Conservation (phyloP, 2,888 invertebrate genomes). For the Furcula furcula region DNA sequence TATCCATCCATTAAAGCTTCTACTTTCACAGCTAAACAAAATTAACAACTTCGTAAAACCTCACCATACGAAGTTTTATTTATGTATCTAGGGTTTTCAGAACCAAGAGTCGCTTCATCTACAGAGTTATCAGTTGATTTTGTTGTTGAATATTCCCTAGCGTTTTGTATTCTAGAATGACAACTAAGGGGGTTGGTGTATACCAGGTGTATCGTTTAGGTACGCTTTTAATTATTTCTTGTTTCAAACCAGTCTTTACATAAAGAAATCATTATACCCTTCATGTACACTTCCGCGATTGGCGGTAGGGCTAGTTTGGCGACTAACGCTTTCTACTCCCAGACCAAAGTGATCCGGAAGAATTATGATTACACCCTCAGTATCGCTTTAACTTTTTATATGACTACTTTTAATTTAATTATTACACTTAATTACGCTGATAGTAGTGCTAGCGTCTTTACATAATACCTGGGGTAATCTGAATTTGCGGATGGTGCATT, state of each 20-base stretch:
- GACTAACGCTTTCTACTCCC: slow-evolving; percentile 60
- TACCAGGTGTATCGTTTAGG: too few relatives aligned
- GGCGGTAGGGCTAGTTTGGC: slow-evolving; percentile 49
- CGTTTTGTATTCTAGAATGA: too few relatives aligned
- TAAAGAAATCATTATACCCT: slow-evolving; percentile 65
- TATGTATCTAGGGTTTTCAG: too few relatives aligned
- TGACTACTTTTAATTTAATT: slow-evolving; percentile 15
- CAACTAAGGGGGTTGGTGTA: too few relatives aligned
- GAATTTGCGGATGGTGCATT: slow-evolving; percentile 8
- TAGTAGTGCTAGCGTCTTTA: slow-evolving; percentile 13
- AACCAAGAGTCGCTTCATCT: too few relatives aligned
- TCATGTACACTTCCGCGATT: slow-evolving; percentile 58
- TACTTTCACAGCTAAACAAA: too few relatives aligned
- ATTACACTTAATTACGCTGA: slow-evolving; percentile 19
- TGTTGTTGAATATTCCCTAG: too few relatives aligned
- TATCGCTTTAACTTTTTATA: slow-evolving; percentile 51
- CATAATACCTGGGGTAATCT: slow-evolving; percentile 10
- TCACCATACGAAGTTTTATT: too few relatives aligned
- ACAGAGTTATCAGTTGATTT: too few relatives aligned
- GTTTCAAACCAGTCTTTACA: slow-evolving; percentile 45
- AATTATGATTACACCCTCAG: slow-evolving; percentile 63
- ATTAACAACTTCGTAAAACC: too few relatives aligned
- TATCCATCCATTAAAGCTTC: too few relatives aligned
- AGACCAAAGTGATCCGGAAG: slow-evolving; percentile 57
- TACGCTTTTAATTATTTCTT: slow-evolving; percentile 45